phyloP scores from a whole-genome alignment of 2,888 invertebrate genomes.

The Drosophila robusta region DNA sequence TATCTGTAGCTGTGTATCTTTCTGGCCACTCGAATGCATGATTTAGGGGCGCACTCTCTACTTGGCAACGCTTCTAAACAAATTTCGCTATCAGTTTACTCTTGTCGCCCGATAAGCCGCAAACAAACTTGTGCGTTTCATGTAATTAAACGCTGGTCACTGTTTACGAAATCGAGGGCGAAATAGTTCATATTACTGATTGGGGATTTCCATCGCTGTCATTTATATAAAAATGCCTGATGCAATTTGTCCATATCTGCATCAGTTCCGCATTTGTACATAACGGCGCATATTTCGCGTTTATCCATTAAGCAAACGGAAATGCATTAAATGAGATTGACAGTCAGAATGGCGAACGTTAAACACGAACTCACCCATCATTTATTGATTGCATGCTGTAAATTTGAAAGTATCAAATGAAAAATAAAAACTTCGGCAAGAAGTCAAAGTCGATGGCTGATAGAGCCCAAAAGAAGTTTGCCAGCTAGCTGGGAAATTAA shows the following conservation, averaged over 20 bases:
- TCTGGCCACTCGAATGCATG: conserved; percentile 13
- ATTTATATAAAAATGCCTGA: not conserved
- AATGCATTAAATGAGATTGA: conserved; percentile 56
- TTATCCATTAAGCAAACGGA: conserved; percentile 50
- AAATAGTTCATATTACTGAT: conserved; percentile 18
- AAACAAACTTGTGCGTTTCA: conserved; percentile 26
- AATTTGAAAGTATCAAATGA: conserved; percentile 45
- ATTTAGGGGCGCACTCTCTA: conserved; percentile 42
- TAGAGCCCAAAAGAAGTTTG: conserved; percentile 52
- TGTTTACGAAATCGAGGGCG: conserved; percentile 27
- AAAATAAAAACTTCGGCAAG: conserved; percentile 1
- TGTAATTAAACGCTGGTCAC: conserved; percentile 30
- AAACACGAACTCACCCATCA: conserved; percentile 37
- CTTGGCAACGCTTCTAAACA: conserved; percentile 24
- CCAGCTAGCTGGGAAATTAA: conserved; percentile 69
- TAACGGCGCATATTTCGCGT: not conserved
- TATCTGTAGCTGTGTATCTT: conserved; percentile 7
- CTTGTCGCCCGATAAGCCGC: conserved; percentile 37
- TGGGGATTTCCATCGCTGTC: not conserved
- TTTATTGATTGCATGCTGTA: conserved; percentile 68
- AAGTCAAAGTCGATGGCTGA: conserved; percentile 57
- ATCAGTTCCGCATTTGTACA: not conserved
- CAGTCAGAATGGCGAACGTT: conserved; percentile 33
- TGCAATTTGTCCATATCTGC: conserved; percentile 2
- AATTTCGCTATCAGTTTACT: conserved; percentile 36